Evolutionary conservation across 1,140 invertebrate genomes (phyloP).

Genomic region (Agrilus planipennis): DNA sequence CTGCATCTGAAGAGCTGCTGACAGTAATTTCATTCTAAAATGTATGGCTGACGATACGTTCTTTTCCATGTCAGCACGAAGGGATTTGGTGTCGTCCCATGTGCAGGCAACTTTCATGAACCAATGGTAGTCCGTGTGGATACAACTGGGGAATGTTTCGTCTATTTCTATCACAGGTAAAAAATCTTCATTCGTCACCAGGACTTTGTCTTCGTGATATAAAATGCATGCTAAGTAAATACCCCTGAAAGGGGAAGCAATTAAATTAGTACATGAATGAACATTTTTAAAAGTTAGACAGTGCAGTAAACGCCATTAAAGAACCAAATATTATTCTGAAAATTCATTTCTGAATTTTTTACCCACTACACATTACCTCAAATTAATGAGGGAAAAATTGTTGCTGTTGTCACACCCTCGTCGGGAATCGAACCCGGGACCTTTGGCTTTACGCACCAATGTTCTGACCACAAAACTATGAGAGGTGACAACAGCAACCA

Average conservation of each 20-base stretch:
- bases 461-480: too few species aligned
- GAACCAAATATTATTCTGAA: too few species aligned
- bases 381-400: too few species aligned
- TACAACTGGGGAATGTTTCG: constrained; percentile 83
- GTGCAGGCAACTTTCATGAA: constrained; percentile 93
- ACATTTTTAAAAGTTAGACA: background rate
- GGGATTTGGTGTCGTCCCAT: constrained; percentile 88
- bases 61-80: constrained; percentile 87
- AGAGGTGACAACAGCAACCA: too few species aligned
- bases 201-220: constrained; percentile 87
- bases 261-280: constrained; percentile 9
- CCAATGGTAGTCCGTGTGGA: constrained; percentile 93
- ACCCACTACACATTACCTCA: too few species aligned
- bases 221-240: constrained; percentile 85
- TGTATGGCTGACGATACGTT: constrained; percentile 80
- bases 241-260: constrained; percentile 71
- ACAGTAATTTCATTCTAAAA: constrained; percentile 82
- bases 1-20: constrained; percentile 87
- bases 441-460: too few species aligned
- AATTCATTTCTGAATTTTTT: too few species aligned
- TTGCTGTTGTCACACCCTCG: too few species aligned
- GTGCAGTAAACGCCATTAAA: constrained; percentile 3
- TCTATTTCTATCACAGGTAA: constrained; percentile 93
- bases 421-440: too few species aligned
- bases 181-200: constrained; percentile 93